These are phyloP conservation scores for Sebastes baramenuke DNA, from an alignment of 2,797 vertebrate genomes.

Conservation along the genomic window DNA sequence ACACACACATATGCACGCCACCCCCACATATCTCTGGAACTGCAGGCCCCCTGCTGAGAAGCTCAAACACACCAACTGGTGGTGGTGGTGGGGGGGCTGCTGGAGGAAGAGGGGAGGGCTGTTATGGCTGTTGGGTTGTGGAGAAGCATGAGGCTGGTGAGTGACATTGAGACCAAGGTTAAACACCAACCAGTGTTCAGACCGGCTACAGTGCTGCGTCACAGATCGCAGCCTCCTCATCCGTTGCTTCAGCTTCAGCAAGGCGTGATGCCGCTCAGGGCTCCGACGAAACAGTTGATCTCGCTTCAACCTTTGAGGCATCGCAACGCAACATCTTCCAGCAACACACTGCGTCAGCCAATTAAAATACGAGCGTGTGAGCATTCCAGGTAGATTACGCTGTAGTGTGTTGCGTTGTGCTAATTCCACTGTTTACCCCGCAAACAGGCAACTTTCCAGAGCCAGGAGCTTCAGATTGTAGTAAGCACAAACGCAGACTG, in stretches of 20 bases:
- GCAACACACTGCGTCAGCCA: background rate
- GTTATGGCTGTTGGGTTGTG: slow-evolving; percentile 38
- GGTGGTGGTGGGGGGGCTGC: slow-evolving; percentile 41
- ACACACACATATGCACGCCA: slow-evolving; percentile 40
- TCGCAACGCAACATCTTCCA: background rate
- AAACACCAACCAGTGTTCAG: slow-evolving; percentile 52
- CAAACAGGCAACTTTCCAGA: slow-evolving; percentile 15
- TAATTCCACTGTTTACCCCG: slow-evolving; percentile 7
- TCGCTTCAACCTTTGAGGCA: background rate
- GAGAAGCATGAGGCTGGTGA: slow-evolving; percentile 59
- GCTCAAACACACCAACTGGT: slow-evolving; percentile 74
- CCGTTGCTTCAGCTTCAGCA: background rate
- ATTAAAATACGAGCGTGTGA: background rate
- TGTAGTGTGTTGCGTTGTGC: background rate
- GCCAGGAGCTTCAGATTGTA: slow-evolving; percentile 3
- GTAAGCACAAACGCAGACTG: background rate
- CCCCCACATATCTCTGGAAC: slow-evolving; percentile 72
- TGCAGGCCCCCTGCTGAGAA: slow-evolving; percentile 75
- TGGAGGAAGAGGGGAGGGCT: slow-evolving; percentile 28
- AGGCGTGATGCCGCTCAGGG: background rate
- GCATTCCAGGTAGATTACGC: background rate
- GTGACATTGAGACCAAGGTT: slow-evolving; percentile 82
- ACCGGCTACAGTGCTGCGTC: slow-evolving; percentile 28
- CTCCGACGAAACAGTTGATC: slow-evolving; percentile 10
- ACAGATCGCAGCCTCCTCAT: slow-evolving; percentile 19